phyloP scores from a whole-genome alignment of 2,113 vertebrate genomes.

The Hassar affinis region DNA sequence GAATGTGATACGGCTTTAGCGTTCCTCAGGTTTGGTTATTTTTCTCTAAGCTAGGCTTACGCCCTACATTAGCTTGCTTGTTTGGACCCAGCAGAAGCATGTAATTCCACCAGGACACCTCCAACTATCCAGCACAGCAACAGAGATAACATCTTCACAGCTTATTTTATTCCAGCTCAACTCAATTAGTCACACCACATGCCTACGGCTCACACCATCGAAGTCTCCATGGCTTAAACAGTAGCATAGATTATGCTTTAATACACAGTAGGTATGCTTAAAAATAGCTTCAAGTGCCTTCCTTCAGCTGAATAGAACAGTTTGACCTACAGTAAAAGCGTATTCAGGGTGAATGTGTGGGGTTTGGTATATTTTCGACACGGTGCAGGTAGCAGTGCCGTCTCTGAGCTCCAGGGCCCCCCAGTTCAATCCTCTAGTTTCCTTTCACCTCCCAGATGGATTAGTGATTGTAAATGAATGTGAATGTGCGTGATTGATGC shows the following conservation, averaged over 20 bases:
- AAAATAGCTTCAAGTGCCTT: not conserved
- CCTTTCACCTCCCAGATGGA: not conserved
- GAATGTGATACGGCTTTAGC: slow-evolving; percentile 52
- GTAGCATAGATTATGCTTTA: slow-evolving; percentile 22
- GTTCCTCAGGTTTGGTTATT: slow-evolving; percentile 49
- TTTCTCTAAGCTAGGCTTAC: slow-evolving; percentile 47
- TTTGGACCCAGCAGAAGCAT: slow-evolving; percentile 40
- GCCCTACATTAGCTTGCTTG: slow-evolving; percentile 47
- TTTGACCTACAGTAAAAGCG: not conserved
- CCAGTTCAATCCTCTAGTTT: not conserved
- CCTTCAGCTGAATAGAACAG: not conserved
- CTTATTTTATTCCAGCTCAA: slow-evolving; percentile 44
- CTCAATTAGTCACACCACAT: slow-evolving; percentile 42
- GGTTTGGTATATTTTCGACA: not conserved
- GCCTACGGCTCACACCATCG: not conserved
- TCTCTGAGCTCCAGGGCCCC: too few species aligned
- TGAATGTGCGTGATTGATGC: not conserved
- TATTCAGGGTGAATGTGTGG: not conserved
- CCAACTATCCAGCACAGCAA: slow-evolving; percentile 21
- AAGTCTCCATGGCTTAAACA: not conserved
- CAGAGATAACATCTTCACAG: slow-evolving; percentile 51
- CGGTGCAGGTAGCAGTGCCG: not conserved
- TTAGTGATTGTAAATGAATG: too few species aligned
- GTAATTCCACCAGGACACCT: slow-evolving; percentile 40
- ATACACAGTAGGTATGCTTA: not conserved